Percentiles rank a stretch among this genome's conserved stretches.
These are phyloP conservation scores for Polyergus mexicanus DNA, from an alignment of 1,140 invertebrate species.

Conservation along the genomic window DNA sequence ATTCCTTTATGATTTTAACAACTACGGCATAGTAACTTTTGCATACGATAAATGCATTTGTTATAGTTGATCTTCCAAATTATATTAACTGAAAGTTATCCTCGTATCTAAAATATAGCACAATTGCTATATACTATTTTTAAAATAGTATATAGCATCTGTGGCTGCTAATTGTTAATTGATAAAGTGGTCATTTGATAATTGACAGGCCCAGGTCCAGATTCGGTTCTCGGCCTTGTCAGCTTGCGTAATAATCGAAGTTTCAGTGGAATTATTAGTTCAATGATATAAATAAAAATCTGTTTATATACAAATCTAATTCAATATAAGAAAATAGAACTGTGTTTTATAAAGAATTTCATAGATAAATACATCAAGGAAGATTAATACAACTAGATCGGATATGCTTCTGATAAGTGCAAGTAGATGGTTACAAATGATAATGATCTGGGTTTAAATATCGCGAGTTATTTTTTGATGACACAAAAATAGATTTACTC, in stretches of 20 bases:
- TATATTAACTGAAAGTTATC: not conserved
- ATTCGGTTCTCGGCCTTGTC: too few relatives aligned
- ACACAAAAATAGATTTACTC: not conserved
- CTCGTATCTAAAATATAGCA: not conserved
- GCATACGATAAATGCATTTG: not conserved
- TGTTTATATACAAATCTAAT: too few relatives aligned
- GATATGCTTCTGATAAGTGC: not conserved
- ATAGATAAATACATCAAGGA: too few relatives aligned
- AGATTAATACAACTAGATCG: not conserved
- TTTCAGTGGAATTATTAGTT: too few relatives aligned
- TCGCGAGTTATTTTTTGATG: not conserved
- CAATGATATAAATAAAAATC: too few relatives aligned
- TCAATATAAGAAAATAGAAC: too few relatives aligned
- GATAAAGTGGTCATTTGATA: too few relatives aligned
- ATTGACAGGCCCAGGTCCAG: too few relatives aligned
- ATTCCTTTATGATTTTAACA: not conserved
- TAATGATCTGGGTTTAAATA: not conserved
- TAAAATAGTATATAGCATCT: not conserved
- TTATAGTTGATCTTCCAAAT: not conserved
- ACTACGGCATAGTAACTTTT: not conserved
- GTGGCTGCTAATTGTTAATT: too few relatives aligned
- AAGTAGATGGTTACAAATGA: not conserved
- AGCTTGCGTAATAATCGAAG: too few relatives aligned
- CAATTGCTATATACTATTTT: conserved; percentile 20
- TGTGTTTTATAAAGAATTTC: too few relatives aligned